Evolutionary conservation across 1,140 invertebrate species (phyloP).

Genomic region (Aphelenchoides besseyi): DNA sequence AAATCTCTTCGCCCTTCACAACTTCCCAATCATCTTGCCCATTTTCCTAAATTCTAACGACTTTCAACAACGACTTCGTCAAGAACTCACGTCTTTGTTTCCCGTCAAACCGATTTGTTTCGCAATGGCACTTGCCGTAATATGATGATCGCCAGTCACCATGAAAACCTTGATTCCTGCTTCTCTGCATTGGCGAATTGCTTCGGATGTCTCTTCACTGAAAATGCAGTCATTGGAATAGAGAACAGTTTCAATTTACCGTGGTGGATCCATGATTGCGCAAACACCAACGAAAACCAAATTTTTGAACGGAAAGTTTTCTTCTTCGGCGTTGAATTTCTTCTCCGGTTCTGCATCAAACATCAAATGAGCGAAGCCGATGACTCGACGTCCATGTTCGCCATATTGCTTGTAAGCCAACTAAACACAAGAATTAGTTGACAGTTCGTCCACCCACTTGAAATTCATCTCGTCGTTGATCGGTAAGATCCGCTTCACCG

Average conservation of each 20-base stretch:
- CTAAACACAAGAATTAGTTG: constrained; percentile 9
- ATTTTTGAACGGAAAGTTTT: constrained; percentile 33
- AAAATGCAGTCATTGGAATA: not conserved
- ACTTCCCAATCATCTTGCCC: constrained; percentile 41
- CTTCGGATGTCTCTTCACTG: constrained; percentile 47
- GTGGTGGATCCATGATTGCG: constrained; percentile 36
- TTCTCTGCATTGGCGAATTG: constrained; percentile 50
- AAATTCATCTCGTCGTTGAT: constrained; percentile 39
- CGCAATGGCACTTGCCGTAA: constrained; percentile 56
- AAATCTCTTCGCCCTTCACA: constrained; percentile 51
- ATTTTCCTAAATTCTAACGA: not conserved
- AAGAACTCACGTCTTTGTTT: constrained; percentile 16
- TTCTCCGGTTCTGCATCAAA: constrained; percentile 40
- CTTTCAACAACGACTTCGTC: constrained; percentile 2
- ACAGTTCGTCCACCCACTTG: constrained; percentile 22
- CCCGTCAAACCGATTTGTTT: constrained; percentile 54
- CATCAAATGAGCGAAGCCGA: constrained; percentile 50
- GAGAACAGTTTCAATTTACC: constrained; percentile 3
- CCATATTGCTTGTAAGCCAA: constrained; percentile 51
- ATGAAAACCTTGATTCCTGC: constrained; percentile 61
- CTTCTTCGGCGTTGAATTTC: constrained; percentile 31
- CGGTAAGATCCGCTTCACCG: constrained; percentile 33
- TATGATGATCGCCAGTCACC: constrained; percentile 59
- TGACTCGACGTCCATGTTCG: constrained; percentile 53
- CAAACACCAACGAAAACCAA: constrained; percentile 34